These are phyloP conservation scores for Ardeotis arabs DNA, from an alignment of 2,113 vertebrate species.

Conservation along the genomic window DNA sequence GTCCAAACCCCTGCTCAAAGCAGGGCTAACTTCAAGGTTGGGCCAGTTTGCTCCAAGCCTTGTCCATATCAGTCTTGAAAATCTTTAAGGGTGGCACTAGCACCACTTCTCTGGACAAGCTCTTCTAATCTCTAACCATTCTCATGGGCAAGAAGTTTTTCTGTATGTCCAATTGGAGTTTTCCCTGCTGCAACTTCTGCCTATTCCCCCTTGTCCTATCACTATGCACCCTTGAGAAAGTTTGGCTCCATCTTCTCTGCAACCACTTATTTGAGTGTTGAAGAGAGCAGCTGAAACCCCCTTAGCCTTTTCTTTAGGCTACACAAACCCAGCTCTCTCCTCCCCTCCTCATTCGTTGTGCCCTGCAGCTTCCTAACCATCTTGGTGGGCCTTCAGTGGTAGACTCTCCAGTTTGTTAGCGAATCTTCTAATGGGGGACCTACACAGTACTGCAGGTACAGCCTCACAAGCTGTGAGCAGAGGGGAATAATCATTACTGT, in stretches of 20 bases:
- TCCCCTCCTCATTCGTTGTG: not conserved
- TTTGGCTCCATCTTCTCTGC: not conserved
- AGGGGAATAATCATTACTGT: not conserved
- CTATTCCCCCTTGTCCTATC: not conserved
- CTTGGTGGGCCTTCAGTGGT: not conserved
- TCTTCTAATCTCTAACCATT: not conserved
- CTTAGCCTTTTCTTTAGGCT: not conserved
- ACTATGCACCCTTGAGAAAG: not conserved
- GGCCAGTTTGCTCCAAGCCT: not conserved
- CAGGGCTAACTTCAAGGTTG: not conserved
- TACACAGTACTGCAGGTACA: not conserved
- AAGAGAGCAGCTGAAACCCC: not conserved
- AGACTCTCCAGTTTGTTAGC: not conserved
- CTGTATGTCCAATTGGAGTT: not conserved
- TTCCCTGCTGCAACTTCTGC: not conserved
- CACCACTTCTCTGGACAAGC: not conserved
- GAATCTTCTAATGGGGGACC: not conserved
- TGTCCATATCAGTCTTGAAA: not conserved
- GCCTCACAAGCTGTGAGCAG: not conserved
- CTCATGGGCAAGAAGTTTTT: not conserved
- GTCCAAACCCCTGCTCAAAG: not conserved
- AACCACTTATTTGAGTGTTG: too few relatives aligned
- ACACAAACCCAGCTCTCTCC: not conserved
- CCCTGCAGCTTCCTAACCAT: not conserved
- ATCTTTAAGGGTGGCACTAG: not conserved